Evolutionary conservation across 2,113 vertebrate species (phyloP), one percentile per base, ranked within the genome.

Genomic region (Neolamprologus tretocephalus): DNA sequence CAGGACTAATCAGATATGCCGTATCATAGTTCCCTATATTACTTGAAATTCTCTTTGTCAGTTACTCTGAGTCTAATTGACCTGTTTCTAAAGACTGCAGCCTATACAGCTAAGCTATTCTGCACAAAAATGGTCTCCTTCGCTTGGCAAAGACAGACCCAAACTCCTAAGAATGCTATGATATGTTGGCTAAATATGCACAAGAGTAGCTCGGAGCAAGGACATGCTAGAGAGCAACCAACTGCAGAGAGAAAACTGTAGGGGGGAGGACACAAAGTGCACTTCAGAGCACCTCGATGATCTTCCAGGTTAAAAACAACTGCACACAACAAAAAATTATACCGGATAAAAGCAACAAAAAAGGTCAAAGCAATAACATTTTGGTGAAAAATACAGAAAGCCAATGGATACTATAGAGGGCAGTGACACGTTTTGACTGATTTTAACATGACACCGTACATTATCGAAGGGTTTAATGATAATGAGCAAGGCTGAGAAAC

Each of bases 401-500:
- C 12, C 42, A 35, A 23, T 8, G 33, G 6, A 17, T 17, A 55
- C 63, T 21, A 82, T 71, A 31, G 81, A 51, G 37, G 2, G 54
- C 19, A 63, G 13, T n/a, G 23, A 7, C 33, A 68, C 31, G 9
- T 54, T 80, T 61, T 80, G 54, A 86, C 19, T 49, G 55, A 86
- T 55, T 73, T 66, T 66, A 87, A 47, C 26, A 28, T 73, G 75
- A 51, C 40, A 35, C 31, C 8, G 8, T 26, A 35, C 28, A 58
- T 54, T 58, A 81, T 11, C 28, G 57, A 86, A 49, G 78, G 68
- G 23, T 7, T 81, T 66, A 89, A 81, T 26, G n/a, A 86, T 71
- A 40, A 63, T 78, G 86, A 88, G 90, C 87, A 84, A 92, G 85
- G 45, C 78, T 55, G 28, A 63, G 75, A 84, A 66, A 86, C 84